Conservation (phyloP, 1,140 invertebrate species). For the Diabrotica virgifera region DNA sequence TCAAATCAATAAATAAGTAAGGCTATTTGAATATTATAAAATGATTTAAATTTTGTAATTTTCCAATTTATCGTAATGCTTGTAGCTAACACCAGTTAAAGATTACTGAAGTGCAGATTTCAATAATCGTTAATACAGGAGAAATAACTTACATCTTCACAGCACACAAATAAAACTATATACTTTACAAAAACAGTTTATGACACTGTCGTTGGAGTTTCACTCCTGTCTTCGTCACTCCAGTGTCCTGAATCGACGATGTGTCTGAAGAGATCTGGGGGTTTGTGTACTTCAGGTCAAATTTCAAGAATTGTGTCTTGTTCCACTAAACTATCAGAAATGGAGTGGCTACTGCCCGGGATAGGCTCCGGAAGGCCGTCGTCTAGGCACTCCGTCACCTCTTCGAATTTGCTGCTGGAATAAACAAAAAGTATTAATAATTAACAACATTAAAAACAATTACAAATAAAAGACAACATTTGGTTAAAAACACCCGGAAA, state of each 20-base stretch:
- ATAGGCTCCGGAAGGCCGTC: constrained; percentile 45
- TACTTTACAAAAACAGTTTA: background rate
- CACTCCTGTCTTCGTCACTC: constrained; percentile 36
- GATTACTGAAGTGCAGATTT: too few species aligned
- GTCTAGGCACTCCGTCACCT: constrained; percentile 45
- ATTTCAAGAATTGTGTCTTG: constrained; percentile 45
- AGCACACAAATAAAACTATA: too few species aligned
- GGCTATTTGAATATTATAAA: too few species aligned
- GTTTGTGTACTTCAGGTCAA: constrained; percentile 41
- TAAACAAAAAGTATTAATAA: constrained; percentile 16
- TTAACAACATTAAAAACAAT: too few species aligned
- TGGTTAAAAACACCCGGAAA: too few species aligned
- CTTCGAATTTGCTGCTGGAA: constrained; percentile 45
- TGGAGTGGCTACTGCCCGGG: constrained; percentile 43
- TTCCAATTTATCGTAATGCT: too few species aligned
- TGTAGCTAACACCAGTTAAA: too few species aligned
- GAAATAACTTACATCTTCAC: too few species aligned
- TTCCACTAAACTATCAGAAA: constrained; percentile 42
- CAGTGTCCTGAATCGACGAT: constrained; percentile 42
- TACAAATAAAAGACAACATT: too few species aligned
- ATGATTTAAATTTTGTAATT: too few species aligned
- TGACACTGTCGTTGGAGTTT: background rate
- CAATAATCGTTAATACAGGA: too few species aligned
- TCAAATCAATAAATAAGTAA: too few species aligned
- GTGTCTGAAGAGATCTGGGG: constrained; percentile 40